Percentiles rank a stretch among this genome's conserved stretches.
phyloP scores from a whole-genome alignment of 2,797 vertebrate species.

The Manis crassicaudata region DNA sequence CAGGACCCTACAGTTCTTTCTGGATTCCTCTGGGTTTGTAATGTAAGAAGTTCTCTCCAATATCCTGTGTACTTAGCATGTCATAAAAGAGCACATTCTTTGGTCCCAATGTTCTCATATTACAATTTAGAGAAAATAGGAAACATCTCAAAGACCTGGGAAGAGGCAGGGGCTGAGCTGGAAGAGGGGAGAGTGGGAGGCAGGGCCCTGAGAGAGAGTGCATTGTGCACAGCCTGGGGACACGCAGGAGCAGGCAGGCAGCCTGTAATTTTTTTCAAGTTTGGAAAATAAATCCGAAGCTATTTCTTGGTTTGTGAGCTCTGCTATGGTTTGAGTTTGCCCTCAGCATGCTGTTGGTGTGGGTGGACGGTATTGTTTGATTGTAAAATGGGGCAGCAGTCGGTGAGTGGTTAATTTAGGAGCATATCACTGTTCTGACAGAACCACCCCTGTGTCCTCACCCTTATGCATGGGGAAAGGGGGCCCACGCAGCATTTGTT shows the following conservation, averaged over 20 bases:
- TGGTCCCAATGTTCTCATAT: not conserved
- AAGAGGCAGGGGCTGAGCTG: not conserved
- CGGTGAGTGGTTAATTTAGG: slow-evolving; percentile 62
- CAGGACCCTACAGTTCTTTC: not conserved
- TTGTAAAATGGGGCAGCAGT: slow-evolving; percentile 58
- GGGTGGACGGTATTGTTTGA: slow-evolving; percentile 61
- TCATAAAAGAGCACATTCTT: not conserved
- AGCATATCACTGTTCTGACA: slow-evolving; percentile 56
- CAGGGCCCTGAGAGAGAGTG: not conserved
- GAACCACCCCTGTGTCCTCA: slow-evolving; percentile 38
- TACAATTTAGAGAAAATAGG: slow-evolving; percentile 34
- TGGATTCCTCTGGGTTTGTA: not conserved
- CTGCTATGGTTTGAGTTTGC: slow-evolving; percentile 51
- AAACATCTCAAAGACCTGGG: slow-evolving; percentile 1
- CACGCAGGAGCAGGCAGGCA: not conserved
- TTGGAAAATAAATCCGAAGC: slow-evolving; percentile 40
- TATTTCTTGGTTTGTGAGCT: slow-evolving; percentile 52
- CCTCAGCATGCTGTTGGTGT: slow-evolving; percentile 54
- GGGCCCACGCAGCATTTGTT: not conserved
- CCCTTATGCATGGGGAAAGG: not conserved
- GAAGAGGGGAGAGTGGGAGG: not conserved
- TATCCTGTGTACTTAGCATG: not conserved
- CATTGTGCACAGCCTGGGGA: not conserved
- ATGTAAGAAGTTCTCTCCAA: not conserved
- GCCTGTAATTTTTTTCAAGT: slow-evolving; percentile 47